phyloP scores from a whole-genome alignment of 2,797 vertebrate species.

The Bufotes viridis region DNA sequence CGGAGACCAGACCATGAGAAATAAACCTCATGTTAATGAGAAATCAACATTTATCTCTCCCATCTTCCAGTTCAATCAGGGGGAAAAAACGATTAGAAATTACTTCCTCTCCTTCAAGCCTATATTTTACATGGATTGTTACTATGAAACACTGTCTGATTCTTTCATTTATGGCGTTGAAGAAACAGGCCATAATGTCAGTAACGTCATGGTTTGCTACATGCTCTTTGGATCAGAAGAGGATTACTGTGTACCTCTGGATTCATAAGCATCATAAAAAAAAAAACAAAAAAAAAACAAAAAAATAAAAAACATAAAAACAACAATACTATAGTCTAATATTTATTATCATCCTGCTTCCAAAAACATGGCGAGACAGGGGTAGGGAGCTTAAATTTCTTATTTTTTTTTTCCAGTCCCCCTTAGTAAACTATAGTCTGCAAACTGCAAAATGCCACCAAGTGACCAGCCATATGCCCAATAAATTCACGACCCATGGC shows the following conservation, averaged over 20 bases:
- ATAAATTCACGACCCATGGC: too few species aligned
- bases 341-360: background rate
- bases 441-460: too few species aligned
- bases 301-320: background rate
- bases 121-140: background rate
- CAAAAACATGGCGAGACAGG: background rate
- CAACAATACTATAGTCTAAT: background rate
- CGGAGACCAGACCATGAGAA: conserved; percentile 5
- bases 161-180: background rate
- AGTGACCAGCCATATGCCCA: too few species aligned
- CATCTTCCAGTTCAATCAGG: background rate
- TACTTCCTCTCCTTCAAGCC: background rate
- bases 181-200: background rate
- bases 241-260: background rate
- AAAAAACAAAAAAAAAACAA: too few species aligned
- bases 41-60: conserved; percentile 3
- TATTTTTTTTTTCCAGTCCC: too few species aligned
- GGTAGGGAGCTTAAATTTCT: background rate
- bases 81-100: background rate
- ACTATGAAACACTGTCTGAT: background rate
- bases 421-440: too few species aligned
- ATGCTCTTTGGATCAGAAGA: background rate
- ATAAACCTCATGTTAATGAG: conserved; percentile 1
- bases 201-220: background rate
- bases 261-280: background rate